Evolutionary conservation across 2,888 invertebrate genomes (phyloP).

Genomic region (Thalpophila matura): DNA sequence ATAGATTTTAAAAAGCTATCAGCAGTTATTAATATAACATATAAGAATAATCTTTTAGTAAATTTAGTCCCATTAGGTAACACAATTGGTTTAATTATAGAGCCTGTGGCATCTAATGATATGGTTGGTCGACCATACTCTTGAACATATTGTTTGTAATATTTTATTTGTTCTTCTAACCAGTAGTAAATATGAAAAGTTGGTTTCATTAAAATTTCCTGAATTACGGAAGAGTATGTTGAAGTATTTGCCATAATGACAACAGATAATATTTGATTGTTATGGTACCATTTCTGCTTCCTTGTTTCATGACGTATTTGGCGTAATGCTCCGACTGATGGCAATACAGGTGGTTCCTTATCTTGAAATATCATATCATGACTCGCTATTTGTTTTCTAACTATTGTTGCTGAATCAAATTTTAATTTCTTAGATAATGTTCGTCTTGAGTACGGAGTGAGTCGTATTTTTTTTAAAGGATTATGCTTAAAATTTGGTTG

Average conservation of each 20-base stretch:
- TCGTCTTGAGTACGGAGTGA: conserved; percentile 23
- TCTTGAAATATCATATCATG: conserved; percentile 40
- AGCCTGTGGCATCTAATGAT: conserved; percentile 42
- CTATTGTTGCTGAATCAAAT: too few species aligned
- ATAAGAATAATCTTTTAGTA: conserved; percentile 42
- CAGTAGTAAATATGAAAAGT: conserved; percentile 43
- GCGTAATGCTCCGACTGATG: conserved; percentile 37
- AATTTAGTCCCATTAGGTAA: too few species aligned
- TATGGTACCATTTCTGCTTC: conserved; percentile 35
- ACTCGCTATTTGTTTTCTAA: too few species aligned
- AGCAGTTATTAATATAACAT: conserved; percentile 40
- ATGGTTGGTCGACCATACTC: conserved; percentile 44
- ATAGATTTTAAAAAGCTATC: conserved; percentile 40
- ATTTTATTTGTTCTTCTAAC: conserved; percentile 43
- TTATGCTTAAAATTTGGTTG: conserved; percentile 19
- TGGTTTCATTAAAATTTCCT: conserved; percentile 41
- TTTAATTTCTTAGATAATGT: too few species aligned
- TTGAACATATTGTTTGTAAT: conserved; percentile 41
- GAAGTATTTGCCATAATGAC: conserved; percentile 39
- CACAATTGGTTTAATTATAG: conserved; percentile 40
- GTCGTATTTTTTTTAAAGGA: conserved; percentile 23
- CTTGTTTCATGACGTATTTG: conserved; percentile 39
- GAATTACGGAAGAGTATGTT: conserved; percentile 36
- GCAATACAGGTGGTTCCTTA: conserved; percentile 40
- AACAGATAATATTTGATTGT: conserved; percentile 40